Conservation (phyloP, 1,140 invertebrate species). For the Agrypnia vestita region DNA sequence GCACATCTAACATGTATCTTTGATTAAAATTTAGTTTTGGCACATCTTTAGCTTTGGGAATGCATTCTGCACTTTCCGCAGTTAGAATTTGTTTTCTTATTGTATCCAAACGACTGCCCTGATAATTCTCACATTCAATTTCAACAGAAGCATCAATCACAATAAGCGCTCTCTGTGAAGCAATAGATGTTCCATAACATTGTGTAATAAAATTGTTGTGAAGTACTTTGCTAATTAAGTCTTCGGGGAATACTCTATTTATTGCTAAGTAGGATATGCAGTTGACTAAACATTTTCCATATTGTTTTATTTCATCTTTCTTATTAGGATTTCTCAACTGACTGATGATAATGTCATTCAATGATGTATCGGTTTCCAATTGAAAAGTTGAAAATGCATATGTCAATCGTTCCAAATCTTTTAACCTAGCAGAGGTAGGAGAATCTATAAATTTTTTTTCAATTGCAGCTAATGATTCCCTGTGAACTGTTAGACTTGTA, state of each 20-base stretch:
- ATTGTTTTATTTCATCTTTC: constrained; percentile 68
- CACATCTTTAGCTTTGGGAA: constrained; percentile 67
- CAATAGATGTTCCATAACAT: constrained; percentile 62
- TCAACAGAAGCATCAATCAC: constrained; percentile 72
- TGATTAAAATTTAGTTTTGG: constrained; percentile 67
- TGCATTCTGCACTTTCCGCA: constrained; percentile 69
- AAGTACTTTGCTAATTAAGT: constrained; percentile 70
- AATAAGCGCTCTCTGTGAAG: constrained; percentile 69
- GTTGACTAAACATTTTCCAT: constrained; percentile 66
- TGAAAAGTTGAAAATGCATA: constrained; percentile 71
- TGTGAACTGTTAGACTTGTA: constrained; percentile 66
- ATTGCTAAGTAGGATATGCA: constrained; percentile 71
- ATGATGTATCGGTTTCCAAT: constrained; percentile 64
- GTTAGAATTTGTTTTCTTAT: constrained; percentile 65
- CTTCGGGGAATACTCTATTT: constrained; percentile 69
- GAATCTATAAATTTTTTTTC: constrained; percentile 65
- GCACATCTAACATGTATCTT: constrained; percentile 69
- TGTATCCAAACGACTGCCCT: constrained; percentile 69
- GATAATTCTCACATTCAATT: constrained; percentile 75
- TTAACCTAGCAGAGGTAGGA: constrained; percentile 69
- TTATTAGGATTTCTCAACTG: constrained; percentile 68
- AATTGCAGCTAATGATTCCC: constrained; percentile 64
- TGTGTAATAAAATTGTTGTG: constrained; percentile 67
- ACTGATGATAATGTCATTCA: constrained; percentile 69
- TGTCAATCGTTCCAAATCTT: constrained; percentile 78